Conservation (phyloP, 2,113 vertebrate species). For the Cavia aperea region DNA sequence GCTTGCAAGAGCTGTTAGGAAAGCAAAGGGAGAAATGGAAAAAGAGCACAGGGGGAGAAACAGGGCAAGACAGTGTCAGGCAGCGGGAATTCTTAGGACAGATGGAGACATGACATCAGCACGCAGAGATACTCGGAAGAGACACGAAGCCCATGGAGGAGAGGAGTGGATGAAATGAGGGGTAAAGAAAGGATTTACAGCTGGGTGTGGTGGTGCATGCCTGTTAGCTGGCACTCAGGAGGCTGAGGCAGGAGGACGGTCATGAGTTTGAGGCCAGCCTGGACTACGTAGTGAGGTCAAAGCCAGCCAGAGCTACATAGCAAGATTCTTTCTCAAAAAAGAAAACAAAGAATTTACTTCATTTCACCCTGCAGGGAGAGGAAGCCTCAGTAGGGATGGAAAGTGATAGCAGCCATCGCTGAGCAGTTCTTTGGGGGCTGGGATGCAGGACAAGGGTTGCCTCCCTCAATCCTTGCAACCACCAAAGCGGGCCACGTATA, state of each 20-base stretch:
- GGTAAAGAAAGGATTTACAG: background rate
- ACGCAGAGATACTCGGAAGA: background rate
- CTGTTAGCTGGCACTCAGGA: background rate
- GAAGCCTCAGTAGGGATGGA: background rate
- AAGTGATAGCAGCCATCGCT: background rate
- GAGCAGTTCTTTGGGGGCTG: background rate
- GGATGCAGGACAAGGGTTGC: background rate
- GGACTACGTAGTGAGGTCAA: background rate
- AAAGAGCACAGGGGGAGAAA: background rate
- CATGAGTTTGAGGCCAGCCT: background rate
- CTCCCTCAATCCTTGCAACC: background rate
- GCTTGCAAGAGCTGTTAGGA: background rate
- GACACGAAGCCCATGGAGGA: background rate
- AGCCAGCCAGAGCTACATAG: background rate
- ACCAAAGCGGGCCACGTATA: background rate
- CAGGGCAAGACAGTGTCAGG: background rate
- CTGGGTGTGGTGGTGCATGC: background rate
- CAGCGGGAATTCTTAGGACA: background rate
- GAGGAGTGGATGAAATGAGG: background rate
- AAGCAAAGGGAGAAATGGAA: background rate
- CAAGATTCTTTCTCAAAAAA: background rate
- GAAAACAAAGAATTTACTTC: background rate
- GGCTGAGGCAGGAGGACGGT: background rate
- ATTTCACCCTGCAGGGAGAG: background rate
- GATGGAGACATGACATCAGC: rapidly evolving